A percentile compares a stretch with the other conserved stretches of the same genome.
These are phyloP conservation scores for Furcula furcula DNA, from an alignment of 2,888 invertebrate genomes.

Conservation along the genomic window DNA sequence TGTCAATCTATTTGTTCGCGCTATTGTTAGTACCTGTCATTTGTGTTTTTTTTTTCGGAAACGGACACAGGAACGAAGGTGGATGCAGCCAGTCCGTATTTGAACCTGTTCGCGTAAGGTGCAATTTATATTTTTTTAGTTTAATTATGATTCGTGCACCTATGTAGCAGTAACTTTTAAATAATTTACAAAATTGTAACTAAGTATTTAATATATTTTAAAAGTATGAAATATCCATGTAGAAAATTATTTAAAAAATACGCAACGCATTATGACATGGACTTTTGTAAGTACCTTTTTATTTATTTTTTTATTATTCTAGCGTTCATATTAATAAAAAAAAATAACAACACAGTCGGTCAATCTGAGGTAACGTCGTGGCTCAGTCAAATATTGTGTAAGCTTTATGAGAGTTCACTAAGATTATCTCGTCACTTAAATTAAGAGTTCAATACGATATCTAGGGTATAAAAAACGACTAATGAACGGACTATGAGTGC, in stretches of 20 bases:
- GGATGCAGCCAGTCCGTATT: slow-evolving; percentile 60
- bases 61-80: slow-evolving; percentile 66
- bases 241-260: slow-evolving; percentile 51
- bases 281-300: slow-evolving; percentile 50
- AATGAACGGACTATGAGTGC: too few species aligned
- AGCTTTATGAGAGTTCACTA: too few species aligned
- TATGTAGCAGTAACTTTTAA: too few species aligned
- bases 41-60: slow-evolving; percentile 59
- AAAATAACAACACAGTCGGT: too few species aligned
- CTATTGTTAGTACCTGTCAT: slow-evolving; percentile 59
- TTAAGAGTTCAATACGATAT: too few species aligned
- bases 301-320: background rate
- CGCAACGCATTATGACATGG: slow-evolving; percentile 46
- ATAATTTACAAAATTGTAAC: too few species aligned
- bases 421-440: too few species aligned
- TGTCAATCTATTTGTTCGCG: slow-evolving; percentile 35
- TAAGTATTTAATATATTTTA: slow-evolving; percentile 11
- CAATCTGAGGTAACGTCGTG: too few species aligned
- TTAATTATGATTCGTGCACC: too few species aligned
- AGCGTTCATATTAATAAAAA: background rate
- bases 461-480: too few species aligned
- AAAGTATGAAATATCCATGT: slow-evolving; percentile 68
- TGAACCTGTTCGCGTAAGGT: slow-evolving; percentile 72
- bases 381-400: too few species aligned
- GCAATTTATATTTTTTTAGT: too few species aligned